These are phyloP conservation scores for Protobothrops mucrosquamatus DNA, from an alignment of 2,113 vertebrate genomes.

Conservation along the genomic window DNA sequence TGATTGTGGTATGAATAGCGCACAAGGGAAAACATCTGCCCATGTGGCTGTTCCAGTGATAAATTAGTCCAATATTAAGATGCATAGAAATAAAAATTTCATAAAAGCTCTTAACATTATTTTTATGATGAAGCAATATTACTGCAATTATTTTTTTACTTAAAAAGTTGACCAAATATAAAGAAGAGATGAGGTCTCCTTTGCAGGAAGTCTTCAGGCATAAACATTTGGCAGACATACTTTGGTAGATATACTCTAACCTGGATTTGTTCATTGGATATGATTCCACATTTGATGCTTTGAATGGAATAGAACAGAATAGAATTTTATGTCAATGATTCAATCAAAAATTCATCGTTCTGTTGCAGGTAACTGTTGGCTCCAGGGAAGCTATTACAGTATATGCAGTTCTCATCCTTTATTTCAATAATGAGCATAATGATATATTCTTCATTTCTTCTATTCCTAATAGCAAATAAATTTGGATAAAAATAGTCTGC, in stretches of 20 bases:
- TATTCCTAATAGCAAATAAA: neutral
- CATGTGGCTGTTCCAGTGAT: conserved; percentile 41
- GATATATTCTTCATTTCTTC: neutral
- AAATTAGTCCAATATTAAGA: conserved; percentile 40
- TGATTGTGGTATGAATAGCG: conserved; percentile 39
- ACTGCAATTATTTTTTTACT: neutral
- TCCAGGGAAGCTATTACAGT: neutral
- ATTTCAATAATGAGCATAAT: neutral
- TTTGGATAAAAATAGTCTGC: neutral
- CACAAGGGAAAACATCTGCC: conserved; percentile 60
- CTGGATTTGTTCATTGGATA: neutral
- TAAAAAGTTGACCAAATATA: neutral
- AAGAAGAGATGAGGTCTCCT: neutral
- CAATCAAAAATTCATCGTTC: neutral
- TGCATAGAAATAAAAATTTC: conserved; percentile 20
- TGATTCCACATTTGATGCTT: neutral
- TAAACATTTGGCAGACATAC: neutral
- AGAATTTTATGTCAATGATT: neutral
- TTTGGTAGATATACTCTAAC: neutral
- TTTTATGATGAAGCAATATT: conserved; percentile 14
- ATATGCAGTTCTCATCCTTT: neutral
- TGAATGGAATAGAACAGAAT: neutral
- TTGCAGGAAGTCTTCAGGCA: neutral
- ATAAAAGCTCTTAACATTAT: conserved; percentile 19
- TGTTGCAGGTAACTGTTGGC: neutral